Base-by-base conservation (phyloP, 1,140 invertebrate species). In the Papilio xuthus region DNA sequence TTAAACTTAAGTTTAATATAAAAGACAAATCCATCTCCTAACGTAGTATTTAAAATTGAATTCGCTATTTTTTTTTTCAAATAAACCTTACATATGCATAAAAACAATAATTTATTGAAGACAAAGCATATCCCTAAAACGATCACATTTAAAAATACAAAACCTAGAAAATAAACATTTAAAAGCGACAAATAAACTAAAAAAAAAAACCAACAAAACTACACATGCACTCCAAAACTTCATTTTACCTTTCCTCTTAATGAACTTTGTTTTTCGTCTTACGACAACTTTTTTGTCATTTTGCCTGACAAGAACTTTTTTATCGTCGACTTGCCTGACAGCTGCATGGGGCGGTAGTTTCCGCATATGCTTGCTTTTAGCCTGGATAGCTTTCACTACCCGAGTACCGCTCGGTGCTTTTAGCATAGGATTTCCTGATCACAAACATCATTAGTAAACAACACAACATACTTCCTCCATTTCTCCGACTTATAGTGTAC, bases 171-270 rank as follows among this genome's bases (percentile, higher is more conserved):
- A 7, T 20, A 53, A 20, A n/a, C 50, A 60, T 60, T 10, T 23
- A 60, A 80, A 72, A 80, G 60, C 60, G 42, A 42, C 3, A 26
- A 28, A 37, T 47, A 70, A 79, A 76, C 56, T 75, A 77, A 9
- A 69, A 80, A 63, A 47, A 47, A 60, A 60, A 12, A 73, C 32
- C 44, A 15, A 53, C 15, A 72, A 8, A 12, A 23, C 78, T 81
- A 79, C 67, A 53, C 80, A n/a, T 71, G 50, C 85, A 84, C 41
- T 70, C 18, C 77, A 79, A 82, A 47, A 2, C 44, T 50, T 72
- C 53, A 15, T 47, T 60, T 88, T 90, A 92, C 90, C 91, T 93
- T 91, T 93, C 50, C 88, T 81, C 60, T 89, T 92, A 56, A 92
- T 78, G 81, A 91, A 91, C 82, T 92, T 92, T 9, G 85, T 50